Evolutionary conservation across 2,888 invertebrate species (phyloP), one percentile per base, ranked within the genome.

Genomic region (Griposia aprilina): DNA sequence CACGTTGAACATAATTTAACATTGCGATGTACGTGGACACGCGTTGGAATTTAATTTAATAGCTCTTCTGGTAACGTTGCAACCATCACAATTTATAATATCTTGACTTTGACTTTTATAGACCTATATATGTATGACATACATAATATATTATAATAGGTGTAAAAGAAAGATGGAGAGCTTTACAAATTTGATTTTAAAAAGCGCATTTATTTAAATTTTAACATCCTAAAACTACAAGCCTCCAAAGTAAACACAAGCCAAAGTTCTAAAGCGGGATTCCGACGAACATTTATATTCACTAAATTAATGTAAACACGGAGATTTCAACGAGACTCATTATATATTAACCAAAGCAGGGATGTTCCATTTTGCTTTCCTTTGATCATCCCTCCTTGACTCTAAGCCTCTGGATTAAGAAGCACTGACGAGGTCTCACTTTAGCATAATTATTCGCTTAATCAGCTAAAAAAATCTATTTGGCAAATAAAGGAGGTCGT

Each of bases 281-380:
- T 85, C 84, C 81, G 69, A 83, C 80, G 82, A 89, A 85, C 90
- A 92, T 93, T 92, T 92, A 93, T 90, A 88, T 92, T 93, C 91
- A 87, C 89, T 91, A 94, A 96, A 94, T 95, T 94, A 96, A 95
- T 95, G 94, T 95, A 96, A 96, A 96, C 96, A 95, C 90, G 91
- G 88, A 89, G 91, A 91, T 93, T 94, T 93, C 93, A 94, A 92
- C 90, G 91, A 90, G 90, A 87, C 91, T 91, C 95, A 96, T 96
- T 96, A 96, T 93, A 93, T 95, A 96, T 96, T 96, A 95, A 96
- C 95, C 94, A 91, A 93, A 90, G 89, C 83, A 92, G 94, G 93
- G 95, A 93, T 93, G 93, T 92, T 91, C 90, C 87, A 89, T 89
- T 92, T 92, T 92, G 89, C 89, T 90, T 93, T 92, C 91, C 94